phyloP scores from a whole-genome alignment of 2,888 invertebrate species.

The Lasioglossum morio region DNA sequence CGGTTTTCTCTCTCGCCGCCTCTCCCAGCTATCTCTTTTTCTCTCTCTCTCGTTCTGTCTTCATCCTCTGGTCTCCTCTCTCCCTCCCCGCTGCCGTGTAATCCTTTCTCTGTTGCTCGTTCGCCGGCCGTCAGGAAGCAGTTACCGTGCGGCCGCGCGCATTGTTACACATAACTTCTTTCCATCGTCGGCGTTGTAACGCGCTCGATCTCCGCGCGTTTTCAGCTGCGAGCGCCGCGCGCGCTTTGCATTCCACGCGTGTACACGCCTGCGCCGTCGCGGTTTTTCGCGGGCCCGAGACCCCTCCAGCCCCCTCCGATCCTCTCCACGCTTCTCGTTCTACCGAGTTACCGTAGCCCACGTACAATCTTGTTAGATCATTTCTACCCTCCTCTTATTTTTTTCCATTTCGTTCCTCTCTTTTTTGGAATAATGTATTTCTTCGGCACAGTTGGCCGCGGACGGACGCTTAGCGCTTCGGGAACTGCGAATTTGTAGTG shows the following conservation, averaged over 20 bases:
- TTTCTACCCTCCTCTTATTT: not conserved
- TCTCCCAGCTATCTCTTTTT: not conserved
- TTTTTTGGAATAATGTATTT: not conserved
- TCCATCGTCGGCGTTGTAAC: constrained; percentile 62
- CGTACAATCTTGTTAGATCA: not conserved
- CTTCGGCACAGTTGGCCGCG: not conserved
- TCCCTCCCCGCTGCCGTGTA: not conserved
- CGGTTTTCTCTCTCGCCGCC: constrained; percentile 42
- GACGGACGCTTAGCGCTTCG: not conserved
- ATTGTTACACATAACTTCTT: constrained; percentile 74
- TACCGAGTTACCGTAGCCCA: constrained; percentile 32
- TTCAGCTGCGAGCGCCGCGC: constrained; percentile 51
- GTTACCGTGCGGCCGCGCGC: constrained; percentile 64
- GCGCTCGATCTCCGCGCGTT: constrained; percentile 59
- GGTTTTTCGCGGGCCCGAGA: constrained; percentile 1
- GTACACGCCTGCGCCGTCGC: constrained; percentile 32
- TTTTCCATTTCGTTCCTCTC: not conserved
- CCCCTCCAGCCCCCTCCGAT: not conserved
- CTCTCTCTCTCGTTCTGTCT: not conserved
- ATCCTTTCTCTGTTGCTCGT: constrained; percentile 1
- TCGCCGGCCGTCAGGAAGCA: constrained; percentile 64
- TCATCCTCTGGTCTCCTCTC: not conserved
- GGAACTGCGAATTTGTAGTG: not conserved
- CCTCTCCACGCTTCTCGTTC: not conserved
- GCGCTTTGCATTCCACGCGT: constrained; percentile 68